Conservation (phyloP, 2,888 invertebrate genomes). For the Lithosia quadra region DNA sequence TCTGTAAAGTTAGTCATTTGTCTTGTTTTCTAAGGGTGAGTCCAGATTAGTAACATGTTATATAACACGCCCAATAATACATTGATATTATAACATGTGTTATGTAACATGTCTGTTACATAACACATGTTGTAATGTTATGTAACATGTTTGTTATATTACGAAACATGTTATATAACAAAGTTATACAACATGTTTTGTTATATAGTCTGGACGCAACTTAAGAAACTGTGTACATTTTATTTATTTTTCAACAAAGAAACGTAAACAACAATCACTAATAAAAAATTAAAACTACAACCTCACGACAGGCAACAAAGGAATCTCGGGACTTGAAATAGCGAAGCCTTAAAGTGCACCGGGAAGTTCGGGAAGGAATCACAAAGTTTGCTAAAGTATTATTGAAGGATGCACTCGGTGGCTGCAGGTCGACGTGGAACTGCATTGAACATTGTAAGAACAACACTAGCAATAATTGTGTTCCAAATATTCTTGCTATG, state of each 20-base stretch:
- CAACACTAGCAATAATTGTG: constrained; percentile 6
- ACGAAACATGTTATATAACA: no score
- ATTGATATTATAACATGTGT: no score
- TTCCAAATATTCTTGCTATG: not conserved
- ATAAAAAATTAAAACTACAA: constrained; percentile 38
- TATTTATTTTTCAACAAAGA: not conserved
- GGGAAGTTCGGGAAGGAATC: constrained; percentile 43
- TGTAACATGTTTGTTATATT: no score
- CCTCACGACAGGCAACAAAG: constrained; percentile 30
- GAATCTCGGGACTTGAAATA: constrained; percentile 39
- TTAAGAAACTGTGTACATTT: not conserved
- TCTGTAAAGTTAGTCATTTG: no score
- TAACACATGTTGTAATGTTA: no score
- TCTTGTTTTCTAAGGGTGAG: no score
- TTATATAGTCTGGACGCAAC: no score
- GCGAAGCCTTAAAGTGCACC: constrained; percentile 38
- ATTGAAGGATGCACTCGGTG: constrained; percentile 30
- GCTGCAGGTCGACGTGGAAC: not conserved
- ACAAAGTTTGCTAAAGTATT: constrained; percentile 45
- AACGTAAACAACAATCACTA: not conserved
- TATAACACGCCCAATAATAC: no score
- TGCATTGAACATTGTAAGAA: constrained; percentile 1
- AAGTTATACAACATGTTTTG: no score
- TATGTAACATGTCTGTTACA: no score
- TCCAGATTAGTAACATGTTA: no score